Percentiles rank a stretch among this genome's conserved stretches.
Conservation (phyloP, 2,113 vertebrate species). For the Mastomys natalensis region DNA sequence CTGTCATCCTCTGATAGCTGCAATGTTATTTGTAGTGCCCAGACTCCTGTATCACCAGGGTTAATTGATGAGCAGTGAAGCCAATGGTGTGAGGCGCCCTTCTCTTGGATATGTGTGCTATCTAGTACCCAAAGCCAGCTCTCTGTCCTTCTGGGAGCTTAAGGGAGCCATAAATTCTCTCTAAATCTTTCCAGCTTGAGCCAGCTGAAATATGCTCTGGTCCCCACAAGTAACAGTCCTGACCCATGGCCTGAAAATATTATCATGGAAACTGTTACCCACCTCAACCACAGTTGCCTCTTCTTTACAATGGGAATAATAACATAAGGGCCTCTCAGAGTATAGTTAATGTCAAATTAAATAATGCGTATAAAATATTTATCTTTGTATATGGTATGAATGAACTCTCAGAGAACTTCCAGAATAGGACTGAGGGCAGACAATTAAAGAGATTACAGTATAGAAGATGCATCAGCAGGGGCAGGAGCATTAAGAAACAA, state of each 20-base stretch:
- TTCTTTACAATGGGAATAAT: background rate
- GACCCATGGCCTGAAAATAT: background rate
- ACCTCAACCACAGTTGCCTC: background rate
- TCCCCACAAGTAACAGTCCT: background rate
- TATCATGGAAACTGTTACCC: background rate
- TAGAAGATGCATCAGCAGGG: too few relatives aligned
- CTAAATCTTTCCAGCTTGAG: background rate
- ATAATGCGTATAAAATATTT: background rate
- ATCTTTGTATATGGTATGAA: background rate
- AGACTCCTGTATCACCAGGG: background rate
- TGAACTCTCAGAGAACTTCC: background rate
- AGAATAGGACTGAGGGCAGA: background rate
- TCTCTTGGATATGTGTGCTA: background rate
- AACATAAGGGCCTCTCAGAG: background rate
- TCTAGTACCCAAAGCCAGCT: background rate
- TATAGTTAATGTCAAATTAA: background rate
- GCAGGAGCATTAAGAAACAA: background rate
- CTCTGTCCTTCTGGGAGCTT: background rate
- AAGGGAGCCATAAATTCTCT: background rate
- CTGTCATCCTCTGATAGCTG: background rate
- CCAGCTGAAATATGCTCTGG: background rate
- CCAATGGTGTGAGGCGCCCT: accelerated
- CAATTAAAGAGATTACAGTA: background rate
- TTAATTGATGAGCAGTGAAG: background rate
- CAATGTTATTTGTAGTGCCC: background rate